Evolutionary conservation across 1,140 invertebrate species (phyloP).

Genomic region (Lepeophtheirus salmonis): DNA sequence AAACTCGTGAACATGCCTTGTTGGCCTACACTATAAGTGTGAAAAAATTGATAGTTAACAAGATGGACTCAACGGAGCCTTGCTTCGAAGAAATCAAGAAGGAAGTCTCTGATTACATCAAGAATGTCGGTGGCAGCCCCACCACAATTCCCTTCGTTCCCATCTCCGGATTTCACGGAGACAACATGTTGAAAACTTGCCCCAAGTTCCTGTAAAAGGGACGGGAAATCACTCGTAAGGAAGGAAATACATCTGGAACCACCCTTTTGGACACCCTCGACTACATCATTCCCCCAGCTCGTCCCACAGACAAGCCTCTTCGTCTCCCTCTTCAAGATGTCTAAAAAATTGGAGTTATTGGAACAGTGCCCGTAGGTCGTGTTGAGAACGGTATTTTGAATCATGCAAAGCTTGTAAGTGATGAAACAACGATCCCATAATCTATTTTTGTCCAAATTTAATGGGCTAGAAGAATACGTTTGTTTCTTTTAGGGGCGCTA

Average conservation of each 20-base stretch:
- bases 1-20: conserved; percentile 95
- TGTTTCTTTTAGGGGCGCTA: too few relatives aligned
- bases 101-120: conserved; percentile 82
- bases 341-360: conserved; percentile 99
- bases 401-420: conserved; percentile 93
- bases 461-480: too few relatives aligned
- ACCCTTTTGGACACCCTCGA: conserved; percentile 81
- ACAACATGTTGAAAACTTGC: conserved; percentile 86
- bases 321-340: conserved; percentile 61
- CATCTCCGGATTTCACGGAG: conserved; percentile 95
- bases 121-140: conserved; percentile 94
- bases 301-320: conserved; percentile 87
- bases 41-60: conserved; percentile 96
- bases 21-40: conserved; percentile 94
- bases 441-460: too few relatives aligned
- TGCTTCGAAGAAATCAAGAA: conserved; percentile 95
- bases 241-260: conserved; percentile 68
- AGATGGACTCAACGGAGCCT: conserved; percentile 95
- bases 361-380: conserved; percentile 93
- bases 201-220: conserved; percentile 92
- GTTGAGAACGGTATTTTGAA: conserved; percentile 95
- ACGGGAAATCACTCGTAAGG: conserved; percentile 80
- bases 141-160: conserved; percentile 89
- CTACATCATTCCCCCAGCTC: conserved; percentile 71
- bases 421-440: too few relatives aligned